Evolutionary conservation across 2,113 vertebrate species (phyloP).

Genomic region (Empidonax alnorum): DNA sequence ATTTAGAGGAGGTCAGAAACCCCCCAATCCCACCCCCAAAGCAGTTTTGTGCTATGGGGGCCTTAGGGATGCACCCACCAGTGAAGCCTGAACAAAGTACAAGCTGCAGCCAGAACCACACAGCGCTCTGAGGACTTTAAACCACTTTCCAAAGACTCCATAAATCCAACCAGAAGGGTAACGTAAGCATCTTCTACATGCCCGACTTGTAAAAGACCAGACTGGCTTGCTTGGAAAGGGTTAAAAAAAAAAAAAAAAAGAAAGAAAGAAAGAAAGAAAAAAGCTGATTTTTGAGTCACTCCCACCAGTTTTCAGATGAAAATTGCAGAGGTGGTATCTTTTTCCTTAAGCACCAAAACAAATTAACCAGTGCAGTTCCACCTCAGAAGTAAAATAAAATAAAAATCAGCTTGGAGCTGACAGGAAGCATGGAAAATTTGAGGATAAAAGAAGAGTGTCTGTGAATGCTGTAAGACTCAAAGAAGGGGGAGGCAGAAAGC

Average conservation of each 20-base stretch:
- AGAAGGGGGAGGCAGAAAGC: constrained; percentile 1
- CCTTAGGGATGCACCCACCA: background rate
- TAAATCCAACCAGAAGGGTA: background rate
- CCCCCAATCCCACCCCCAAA: background rate
- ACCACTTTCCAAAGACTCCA: background rate
- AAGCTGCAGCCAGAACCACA: fast-evolving
- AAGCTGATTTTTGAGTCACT: constrained; percentile 6
- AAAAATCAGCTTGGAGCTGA: constrained; percentile 25
- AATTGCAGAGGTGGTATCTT: constrained; percentile 49
- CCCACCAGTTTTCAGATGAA: constrained; percentile 40
- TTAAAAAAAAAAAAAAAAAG: background rate
- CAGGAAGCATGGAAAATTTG: constrained; percentile 32
- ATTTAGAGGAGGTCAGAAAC: background rate
- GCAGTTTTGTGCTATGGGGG: background rate
- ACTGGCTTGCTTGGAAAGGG: background rate
- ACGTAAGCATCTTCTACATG: fast-evolving
- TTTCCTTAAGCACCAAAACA: constrained; percentile 60
- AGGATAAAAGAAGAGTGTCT: constrained; percentile 31
- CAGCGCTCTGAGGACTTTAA: fast-evolving
- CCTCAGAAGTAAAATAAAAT: constrained; percentile 28
- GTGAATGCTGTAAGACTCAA: background rate
- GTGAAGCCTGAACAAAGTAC: background rate
- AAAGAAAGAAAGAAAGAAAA: background rate
- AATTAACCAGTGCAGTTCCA: constrained; percentile 60
- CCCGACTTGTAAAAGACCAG: background rate